phyloP scores from a whole-genome alignment of 2,797 vertebrate genomes.

The Menidia menidia region DNA sequence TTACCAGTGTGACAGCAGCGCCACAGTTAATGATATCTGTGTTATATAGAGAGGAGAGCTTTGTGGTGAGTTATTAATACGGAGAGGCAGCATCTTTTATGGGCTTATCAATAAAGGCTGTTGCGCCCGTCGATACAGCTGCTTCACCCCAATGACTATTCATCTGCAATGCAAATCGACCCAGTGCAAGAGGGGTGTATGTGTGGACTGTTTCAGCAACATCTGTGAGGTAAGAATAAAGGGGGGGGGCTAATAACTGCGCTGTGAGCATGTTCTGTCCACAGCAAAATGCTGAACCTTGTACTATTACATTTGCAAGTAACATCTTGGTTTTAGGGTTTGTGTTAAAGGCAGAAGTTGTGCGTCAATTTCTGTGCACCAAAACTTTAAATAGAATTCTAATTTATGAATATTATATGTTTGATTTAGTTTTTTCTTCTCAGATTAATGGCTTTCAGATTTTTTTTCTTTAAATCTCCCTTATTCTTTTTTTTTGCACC shows the following conservation, averaged over 20 bases:
- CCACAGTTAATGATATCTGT: conserved; percentile 75
- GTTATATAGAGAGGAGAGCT: conserved; percentile 62
- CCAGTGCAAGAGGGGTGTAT: conserved; percentile 15
- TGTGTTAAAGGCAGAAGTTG: not conserved
- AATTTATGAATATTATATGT: no score
- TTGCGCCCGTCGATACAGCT: conserved; percentile 55
- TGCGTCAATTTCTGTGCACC: no score
- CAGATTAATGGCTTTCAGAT: not conserved
- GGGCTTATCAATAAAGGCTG: conserved; percentile 67
- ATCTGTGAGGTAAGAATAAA: conserved; percentile 15
- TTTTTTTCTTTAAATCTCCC: not conserved
- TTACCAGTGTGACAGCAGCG: conserved; percentile 71
- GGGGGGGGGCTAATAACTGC: not conserved
- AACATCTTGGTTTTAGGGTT: not conserved
- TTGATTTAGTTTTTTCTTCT: no score
- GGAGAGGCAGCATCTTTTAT: conserved; percentile 61
- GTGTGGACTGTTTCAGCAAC: not conserved
- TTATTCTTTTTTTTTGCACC: no score
- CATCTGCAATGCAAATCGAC: conserved; percentile 57
- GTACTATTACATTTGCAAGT: not conserved
- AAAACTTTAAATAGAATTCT: not conserved
- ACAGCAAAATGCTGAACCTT: not conserved
- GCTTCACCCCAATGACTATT: conserved; percentile 65
- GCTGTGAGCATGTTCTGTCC: not conserved
- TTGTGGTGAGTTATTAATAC: conserved; percentile 72